Base-by-base conservation (phyloP, 2,888 invertebrate species). In the Nowickia ferox region DNA sequence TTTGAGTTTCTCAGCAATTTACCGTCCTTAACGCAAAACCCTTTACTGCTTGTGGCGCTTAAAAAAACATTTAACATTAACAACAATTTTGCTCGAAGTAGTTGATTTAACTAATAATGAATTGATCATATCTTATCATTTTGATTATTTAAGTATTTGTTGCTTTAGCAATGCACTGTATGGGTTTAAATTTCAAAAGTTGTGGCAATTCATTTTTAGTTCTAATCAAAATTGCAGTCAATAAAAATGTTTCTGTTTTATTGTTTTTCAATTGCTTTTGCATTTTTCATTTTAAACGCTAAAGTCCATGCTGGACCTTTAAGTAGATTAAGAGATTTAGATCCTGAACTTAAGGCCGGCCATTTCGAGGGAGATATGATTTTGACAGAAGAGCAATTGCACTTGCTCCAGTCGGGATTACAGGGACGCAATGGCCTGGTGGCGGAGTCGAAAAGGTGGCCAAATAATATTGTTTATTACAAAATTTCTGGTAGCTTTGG, bases 321-420 rank as follows among this genome's bases (percentile, higher is more conserved):
- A 15, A n/a, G 19, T 1, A 55, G 53, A 0, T 30, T 30, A 30
- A 15, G 15, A 9, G 22, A n/a, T 15, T 61, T 82, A 3, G 96
- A 96, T 90, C 96, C 96, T 0, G 97, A 97, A 90, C 96, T 97
- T 90, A 91, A 95, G 86, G 96, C 96, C 0, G 95, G 94, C 17
- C 96, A 96, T 88, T 94, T 94, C 0, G 95, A 97, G 91, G 96
- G 96, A 2, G 97, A 97, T 89, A 96, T 97, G 88, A 91, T 96
- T 51, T 94, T 96, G 86, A 95, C 95, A 0, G 87, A 88, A 6
- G 76, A 55, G 4, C 92, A 93, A 55, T 46, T 84, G 5, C 5
- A 9, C 8, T 1, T 40, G 0, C 46, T 91, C 19, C 55, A n/a
- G 1, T 5, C 38, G 2, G n/a, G 51, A 11, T 65, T 84, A 8